Conservation (phyloP, 1,140 invertebrate species). For the Nymphalis io region DNA sequence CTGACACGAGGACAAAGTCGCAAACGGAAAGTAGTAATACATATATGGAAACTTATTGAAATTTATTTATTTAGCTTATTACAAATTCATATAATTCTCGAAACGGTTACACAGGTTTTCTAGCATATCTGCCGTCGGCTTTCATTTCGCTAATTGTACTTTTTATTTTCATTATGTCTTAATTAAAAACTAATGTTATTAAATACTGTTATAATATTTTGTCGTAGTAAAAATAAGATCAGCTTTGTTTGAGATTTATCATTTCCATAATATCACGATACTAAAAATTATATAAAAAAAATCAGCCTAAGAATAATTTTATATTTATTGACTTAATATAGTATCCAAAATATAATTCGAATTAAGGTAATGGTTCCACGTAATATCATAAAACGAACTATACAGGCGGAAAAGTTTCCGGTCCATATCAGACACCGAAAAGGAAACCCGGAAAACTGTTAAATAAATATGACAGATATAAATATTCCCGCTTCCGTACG, state of each 20-base stretch:
- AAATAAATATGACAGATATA: slow-evolving; percentile 65
- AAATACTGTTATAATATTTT: no score
- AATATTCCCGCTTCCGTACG: slow-evolving; percentile 55
- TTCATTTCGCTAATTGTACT: no score
- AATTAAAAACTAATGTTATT: no score
- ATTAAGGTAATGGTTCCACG: slow-evolving; percentile 12
- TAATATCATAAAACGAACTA: slow-evolving; percentile 56
- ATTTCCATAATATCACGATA: background rate
- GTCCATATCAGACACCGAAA: slow-evolving; percentile 53
- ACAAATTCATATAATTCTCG: background rate
- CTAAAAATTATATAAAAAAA: background rate
- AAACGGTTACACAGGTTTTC: no score
- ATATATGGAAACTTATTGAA: background rate
- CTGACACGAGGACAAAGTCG: no score
- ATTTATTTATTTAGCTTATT: background rate
- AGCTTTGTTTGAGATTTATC: no score
- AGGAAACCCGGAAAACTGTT: slow-evolving; percentile 55
- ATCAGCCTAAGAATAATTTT: background rate
- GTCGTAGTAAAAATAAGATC: no score
- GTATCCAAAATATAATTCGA: background rate
- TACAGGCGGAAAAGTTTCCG: slow-evolving; percentile 51
- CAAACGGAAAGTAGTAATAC: no score
- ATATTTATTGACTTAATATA: background rate
- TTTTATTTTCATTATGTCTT: no score
- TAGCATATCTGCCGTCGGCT: no score